Evolutionary conservation across 64 coral and sea anemone species (phyloP).

Genomic region (Platygyra sinensis): DNA sequence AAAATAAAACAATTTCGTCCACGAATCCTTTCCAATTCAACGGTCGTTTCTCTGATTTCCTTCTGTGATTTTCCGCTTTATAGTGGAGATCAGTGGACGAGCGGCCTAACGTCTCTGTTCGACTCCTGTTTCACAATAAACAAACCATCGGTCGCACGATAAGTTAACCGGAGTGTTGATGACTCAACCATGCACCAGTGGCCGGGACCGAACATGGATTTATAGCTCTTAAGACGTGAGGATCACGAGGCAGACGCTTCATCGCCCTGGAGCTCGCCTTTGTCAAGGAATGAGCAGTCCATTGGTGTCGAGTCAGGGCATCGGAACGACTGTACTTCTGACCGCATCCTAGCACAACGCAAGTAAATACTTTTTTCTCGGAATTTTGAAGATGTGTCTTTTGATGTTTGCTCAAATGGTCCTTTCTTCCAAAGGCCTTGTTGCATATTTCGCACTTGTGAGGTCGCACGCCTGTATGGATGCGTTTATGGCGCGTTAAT

Average conservation of each 20-base stretch:
- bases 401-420: slow-evolving; percentile 92
- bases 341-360: slow-evolving; percentile 72
- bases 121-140: slow-evolving; percentile 29
- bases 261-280: slow-evolving; percentile 51
- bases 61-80: neutral
- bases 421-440: slow-evolving; percentile 96
- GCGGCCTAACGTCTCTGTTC: neutral
- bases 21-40: neutral
- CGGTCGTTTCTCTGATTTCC: neutral
- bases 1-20: neutral
- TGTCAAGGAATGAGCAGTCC: slow-evolving; percentile 73
- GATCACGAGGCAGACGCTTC: slow-evolving; percentile 50
- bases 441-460: slow-evolving; percentile 92
- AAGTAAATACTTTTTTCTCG: slow-evolving; percentile 85
- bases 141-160: neutral
- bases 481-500: slow-evolving; percentile 89
- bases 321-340: slow-evolving; percentile 94
- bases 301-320: slow-evolving; percentile 84
- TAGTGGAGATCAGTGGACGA: neutral
- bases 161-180: neutral
- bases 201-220: slow-evolving; percentile 19
- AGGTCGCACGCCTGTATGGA: slow-evolving; percentile 91
- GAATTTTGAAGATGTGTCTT: slow-evolving; percentile 91
- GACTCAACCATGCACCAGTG: slow-evolving; percentile 2
- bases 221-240: slow-evolving; percentile 3